These are phyloP conservation scores for Zygaena filipendulae DNA, from an alignment of 2,888 invertebrate genomes.

Conservation along the genomic window DNA sequence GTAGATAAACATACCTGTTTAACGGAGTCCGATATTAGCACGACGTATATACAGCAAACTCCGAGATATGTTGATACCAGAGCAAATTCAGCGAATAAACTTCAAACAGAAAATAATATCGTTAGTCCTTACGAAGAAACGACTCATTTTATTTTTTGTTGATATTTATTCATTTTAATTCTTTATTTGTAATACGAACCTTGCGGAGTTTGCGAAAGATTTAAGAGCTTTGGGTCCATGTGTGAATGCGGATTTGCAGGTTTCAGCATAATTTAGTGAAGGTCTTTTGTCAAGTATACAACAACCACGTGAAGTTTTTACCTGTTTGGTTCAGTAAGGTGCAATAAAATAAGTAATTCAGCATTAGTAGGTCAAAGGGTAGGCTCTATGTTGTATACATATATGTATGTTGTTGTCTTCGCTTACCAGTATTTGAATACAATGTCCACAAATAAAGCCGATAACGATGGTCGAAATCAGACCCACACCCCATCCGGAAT, in stretches of 20 bases:
- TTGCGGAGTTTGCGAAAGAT: slow-evolving; percentile 53
- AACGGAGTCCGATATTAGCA: slow-evolving; percentile 76
- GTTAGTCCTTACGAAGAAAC: not conserved
- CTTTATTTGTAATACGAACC: too few relatives aligned
- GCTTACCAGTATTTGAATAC: slow-evolving; percentile 55
- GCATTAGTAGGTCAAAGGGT: too few relatives aligned
- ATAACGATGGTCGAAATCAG: slow-evolving; percentile 59
- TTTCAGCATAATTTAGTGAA: slow-evolving; percentile 70
- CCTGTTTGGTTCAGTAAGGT: too few relatives aligned
- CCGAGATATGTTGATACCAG: slow-evolving; percentile 75
- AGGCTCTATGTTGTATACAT: too few relatives aligned
- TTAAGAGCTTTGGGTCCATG: slow-evolving; percentile 65
- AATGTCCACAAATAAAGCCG: slow-evolving; percentile 54
- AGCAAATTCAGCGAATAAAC: slow-evolving; percentile 69
- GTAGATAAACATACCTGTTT: slow-evolving; percentile 76
- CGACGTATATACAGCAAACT: slow-evolving; percentile 80
- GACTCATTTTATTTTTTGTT: too few relatives aligned
- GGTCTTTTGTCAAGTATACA: slow-evolving; percentile 58
- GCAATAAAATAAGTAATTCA: not conserved
- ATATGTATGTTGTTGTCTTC: too few relatives aligned
- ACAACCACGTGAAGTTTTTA: slow-evolving; percentile 49
- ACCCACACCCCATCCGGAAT: slow-evolving; percentile 76
- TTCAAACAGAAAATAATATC: slow-evolving; percentile 27
- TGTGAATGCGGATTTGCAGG: slow-evolving; percentile 68
- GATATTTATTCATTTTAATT: too few relatives aligned